Evolutionary conservation across 2,888 invertebrate species (phyloP).

Genomic region (Drosophila pseudotalamancana): DNA sequence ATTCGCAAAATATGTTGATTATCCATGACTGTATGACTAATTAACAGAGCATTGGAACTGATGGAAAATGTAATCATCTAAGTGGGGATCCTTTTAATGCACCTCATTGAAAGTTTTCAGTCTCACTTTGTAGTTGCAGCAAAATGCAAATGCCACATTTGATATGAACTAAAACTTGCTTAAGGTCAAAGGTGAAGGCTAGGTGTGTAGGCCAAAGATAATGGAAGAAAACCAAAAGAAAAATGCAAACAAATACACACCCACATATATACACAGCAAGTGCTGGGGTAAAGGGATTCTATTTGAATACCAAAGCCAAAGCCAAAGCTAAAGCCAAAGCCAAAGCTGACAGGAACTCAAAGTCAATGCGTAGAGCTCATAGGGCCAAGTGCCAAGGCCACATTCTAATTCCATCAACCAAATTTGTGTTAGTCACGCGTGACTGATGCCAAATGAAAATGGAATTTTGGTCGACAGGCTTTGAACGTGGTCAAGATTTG

Average conservation of each 20-base stretch:
- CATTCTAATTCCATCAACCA: conserved; percentile 38
- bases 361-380: conserved; percentile 25
- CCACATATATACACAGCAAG: neutral
- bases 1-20: no score
- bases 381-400: conserved; percentile 37
- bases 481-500: conserved; percentile 37
- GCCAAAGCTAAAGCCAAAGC: no score
- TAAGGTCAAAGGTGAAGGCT: conserved; percentile 9
- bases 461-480: conserved; percentile 20
- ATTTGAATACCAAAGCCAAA: neutral
- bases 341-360: conserved; percentile 1
- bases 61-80: no score
- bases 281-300: neutral
- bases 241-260: neutral
- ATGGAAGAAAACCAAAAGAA: conserved; percentile 17
- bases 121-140: neutral
- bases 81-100: no score
- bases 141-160: conserved; percentile 11
- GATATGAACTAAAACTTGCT: conserved; percentile 18
- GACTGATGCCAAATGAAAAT: conserved; percentile 51
- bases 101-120: no score
- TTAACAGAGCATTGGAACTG: no score
- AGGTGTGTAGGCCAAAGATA: neutral
- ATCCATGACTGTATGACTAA: no score
- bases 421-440: conserved; percentile 69